These are phyloP conservation scores for Piaya cayana DNA, from an alignment of 2,113 vertebrate species.

Conservation along the genomic window DNA sequence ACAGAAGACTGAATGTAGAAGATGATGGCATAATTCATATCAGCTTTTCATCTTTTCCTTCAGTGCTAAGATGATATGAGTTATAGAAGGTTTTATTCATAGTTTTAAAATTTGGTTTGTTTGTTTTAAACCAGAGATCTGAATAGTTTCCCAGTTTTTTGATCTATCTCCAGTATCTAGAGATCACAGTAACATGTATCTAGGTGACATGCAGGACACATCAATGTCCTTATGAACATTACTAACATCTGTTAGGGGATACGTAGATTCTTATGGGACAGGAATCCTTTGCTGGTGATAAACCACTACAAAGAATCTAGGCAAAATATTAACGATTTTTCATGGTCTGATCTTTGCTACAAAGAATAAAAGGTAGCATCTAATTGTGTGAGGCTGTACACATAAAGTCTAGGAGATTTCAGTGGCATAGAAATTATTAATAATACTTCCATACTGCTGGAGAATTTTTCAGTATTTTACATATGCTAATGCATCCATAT, in stretches of 20 bases:
- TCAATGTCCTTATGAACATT: background rate
- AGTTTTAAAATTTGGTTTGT: background rate
- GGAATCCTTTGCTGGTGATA: background rate
- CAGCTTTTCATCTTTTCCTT: background rate
- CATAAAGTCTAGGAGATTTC: background rate
- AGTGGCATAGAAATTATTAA: background rate
- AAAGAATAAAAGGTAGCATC: background rate
- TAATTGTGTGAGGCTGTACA: background rate
- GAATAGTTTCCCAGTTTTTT: background rate
- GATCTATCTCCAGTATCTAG: background rate
- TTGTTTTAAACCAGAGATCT: background rate
- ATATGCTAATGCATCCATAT: background rate
- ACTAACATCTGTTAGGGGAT: fast-evolving
- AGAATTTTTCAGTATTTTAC: background rate
- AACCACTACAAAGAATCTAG: background rate
- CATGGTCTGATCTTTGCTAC: background rate
- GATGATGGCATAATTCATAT: background rate
- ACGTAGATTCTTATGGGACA: background rate
- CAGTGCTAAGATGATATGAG: background rate
- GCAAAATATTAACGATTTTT: background rate
- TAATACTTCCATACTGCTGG: background rate
- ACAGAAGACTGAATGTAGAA: background rate
- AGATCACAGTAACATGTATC: background rate
- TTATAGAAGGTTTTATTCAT: background rate
- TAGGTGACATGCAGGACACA: background rate